Base-by-base conservation (phyloP, 2,888 invertebrate genomes). In the Sarcophaga caerulescens region DNA sequence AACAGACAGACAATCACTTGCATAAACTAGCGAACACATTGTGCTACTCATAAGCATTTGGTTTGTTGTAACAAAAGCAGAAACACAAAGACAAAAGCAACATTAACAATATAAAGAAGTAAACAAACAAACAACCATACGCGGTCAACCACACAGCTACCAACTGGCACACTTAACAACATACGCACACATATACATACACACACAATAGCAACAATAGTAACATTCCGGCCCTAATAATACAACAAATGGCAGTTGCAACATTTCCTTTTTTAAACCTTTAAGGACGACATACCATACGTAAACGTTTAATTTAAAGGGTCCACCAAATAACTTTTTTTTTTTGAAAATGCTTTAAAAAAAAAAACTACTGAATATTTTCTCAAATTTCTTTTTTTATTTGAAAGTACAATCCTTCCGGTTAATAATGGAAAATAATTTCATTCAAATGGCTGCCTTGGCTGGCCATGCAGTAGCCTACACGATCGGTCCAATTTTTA, bases 71-170 rank as follows among this genome's bases (percentile, higher is more conserved):
- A 35, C 35, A 35, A 35, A 35, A 35, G 8, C 1, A 10, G 0
- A 35, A 35, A 47, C 2, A 17, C 65, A 62, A 65, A 25, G 68
- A 71, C 52, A 62, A 10, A 65, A 85, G 17, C 62, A 78, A 19
- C 35, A 80, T n/a, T 62, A 84, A 66, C 66, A 69, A 25, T 17
- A 47, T 60, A 44, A 44, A 45, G 73, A 73, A 63, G 47, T 52
- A 73, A 57, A 57, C 25, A 62, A 75, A 52, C 62, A 84, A 78
- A 85, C 82, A 88, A 88, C 89, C 89, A 89, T 88, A 89, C 88
- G 87, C 87, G 88, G 87, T 88, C 85, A 88, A 76, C 88, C 87
- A 74, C 80, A 87, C 80, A 59, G 45, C 70, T 35, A 35, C 35
- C 35, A 35, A 35, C 35, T 35, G 35, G 35, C 60, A 68, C 73